These are phyloP conservation scores for Aromia moschata DNA, from an alignment of 2,888 invertebrate genomes.

Conservation along the genomic window DNA sequence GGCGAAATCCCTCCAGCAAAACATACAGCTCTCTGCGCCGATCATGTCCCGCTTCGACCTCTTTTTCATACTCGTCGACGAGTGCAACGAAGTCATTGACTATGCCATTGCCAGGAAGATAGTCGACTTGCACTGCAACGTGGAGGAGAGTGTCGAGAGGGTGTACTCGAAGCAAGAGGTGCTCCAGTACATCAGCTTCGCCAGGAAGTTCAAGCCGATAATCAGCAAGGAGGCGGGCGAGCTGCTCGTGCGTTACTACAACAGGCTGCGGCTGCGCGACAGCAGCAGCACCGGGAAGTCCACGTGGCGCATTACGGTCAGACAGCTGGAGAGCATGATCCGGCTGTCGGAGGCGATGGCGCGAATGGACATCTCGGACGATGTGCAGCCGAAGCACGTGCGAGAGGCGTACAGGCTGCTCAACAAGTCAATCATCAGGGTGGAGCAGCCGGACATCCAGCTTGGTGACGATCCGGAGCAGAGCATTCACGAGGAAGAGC, in stretches of 20 bases:
- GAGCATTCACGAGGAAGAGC: slow-evolving; percentile 59
- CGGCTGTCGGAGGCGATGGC: slow-evolving; percentile 97
- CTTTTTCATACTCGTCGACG: slow-evolving; percentile 98
- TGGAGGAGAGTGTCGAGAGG: slow-evolving; percentile 80
- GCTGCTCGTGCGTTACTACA: slow-evolving; percentile 85
- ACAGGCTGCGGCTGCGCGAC: slow-evolving; percentile 85
- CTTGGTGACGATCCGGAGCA: slow-evolving; percentile 81
- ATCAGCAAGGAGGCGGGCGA: slow-evolving; percentile 84
- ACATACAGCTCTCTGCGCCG: slow-evolving; percentile 91
- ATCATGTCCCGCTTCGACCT: slow-evolving; percentile 99
- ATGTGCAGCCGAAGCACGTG: slow-evolving; percentile 88
- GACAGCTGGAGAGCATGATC: slow-evolving; percentile 95
- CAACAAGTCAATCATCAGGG: slow-evolving; percentile 96
- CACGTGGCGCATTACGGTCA: slow-evolving; percentile 96
- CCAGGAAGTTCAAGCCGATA: slow-evolving; percentile 92
- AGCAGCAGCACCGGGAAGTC: slow-evolving; percentile 69
- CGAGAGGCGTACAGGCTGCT: slow-evolving; percentile 87
- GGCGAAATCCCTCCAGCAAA: slow-evolving; percentile 92
- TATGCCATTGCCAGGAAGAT: slow-evolving; percentile 97
- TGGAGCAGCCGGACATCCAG: slow-evolving; percentile 97
- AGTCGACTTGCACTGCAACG: slow-evolving; percentile 90
- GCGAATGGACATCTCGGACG: slow-evolving; percentile 92
- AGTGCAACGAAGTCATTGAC: slow-evolving; percentile 94
- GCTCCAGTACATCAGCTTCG: slow-evolving; percentile 94
- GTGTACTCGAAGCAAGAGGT: slow-evolving; percentile 91